Conservation (phyloP, 1,140 invertebrate species). For the Philaenus spumarius region DNA sequence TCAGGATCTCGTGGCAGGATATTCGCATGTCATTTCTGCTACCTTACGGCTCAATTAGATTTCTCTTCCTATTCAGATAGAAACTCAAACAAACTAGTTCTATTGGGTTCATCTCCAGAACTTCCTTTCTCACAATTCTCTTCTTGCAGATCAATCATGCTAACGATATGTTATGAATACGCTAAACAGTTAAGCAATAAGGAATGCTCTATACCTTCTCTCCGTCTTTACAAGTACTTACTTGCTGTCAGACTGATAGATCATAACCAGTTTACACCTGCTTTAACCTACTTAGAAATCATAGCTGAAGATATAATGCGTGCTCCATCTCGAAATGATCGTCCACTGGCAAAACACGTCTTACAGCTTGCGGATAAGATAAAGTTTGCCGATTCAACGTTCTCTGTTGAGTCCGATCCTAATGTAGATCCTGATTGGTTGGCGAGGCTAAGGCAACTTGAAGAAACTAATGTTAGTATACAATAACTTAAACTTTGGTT, state of each 20-base stretch:
- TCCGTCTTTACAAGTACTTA: constrained; percentile 64
- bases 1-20: constrained; percentile 59
- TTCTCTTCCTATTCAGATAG: constrained; percentile 56
- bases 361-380: constrained; percentile 21
- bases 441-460: constrained; percentile 10
- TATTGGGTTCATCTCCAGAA: constrained; percentile 66
- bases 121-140: constrained; percentile 61
- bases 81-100: constrained; percentile 60
- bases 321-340: neutral
- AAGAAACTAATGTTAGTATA: constrained; percentile 13
- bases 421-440: constrained; percentile 28
- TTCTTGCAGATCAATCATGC: constrained; percentile 77
- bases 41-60: constrained; percentile 76
- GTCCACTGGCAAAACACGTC: constrained; percentile 9
- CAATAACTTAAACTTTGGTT: no score
- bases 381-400: constrained; percentile 20
- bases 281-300: constrained; percentile 74
- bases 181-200: constrained; percentile 73
- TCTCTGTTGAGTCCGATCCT: constrained; percentile 16
- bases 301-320: constrained; percentile 48
- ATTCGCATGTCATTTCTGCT: constrained; percentile 89
- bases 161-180: constrained; percentile 94
- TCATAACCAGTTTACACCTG: constrained; percentile 40
- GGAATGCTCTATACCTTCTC: constrained; percentile 4
- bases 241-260: constrained; percentile 69